These are phyloP conservation scores for Phrynosoma platyrhinos DNA, from an alignment of 2,113 vertebrate species.

Conservation along the genomic window DNA sequence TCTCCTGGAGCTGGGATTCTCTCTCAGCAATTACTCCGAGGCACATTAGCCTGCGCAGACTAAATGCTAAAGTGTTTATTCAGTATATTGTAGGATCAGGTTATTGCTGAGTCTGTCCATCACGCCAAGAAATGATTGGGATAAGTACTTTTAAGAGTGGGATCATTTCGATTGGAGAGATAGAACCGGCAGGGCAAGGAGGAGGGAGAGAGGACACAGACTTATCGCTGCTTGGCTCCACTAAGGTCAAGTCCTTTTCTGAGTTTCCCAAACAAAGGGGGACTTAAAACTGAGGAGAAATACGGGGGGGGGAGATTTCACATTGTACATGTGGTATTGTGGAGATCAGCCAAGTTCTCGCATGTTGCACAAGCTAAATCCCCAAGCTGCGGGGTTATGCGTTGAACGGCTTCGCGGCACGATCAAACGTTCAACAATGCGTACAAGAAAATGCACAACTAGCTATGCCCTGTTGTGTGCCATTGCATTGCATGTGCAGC, in stretches of 20 bases:
- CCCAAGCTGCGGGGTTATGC: too few species aligned
- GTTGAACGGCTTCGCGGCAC: too few species aligned
- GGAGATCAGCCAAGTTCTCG: too few species aligned
- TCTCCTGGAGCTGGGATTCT: conserved; percentile 67
- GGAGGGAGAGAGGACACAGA: not conserved
- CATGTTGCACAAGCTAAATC: too few species aligned
- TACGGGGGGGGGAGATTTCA: too few species aligned
- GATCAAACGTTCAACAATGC: too few species aligned
- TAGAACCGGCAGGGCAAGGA: conserved; percentile 38
- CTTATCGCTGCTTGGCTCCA: not conserved
- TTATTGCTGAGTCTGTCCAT: conserved; percentile 77
- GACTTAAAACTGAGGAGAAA: too few species aligned
- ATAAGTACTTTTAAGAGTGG: conserved; percentile 69
- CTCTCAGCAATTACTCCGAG: conserved; percentile 74
- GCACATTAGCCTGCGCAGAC: conserved; percentile 68
- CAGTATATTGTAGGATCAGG: conserved; percentile 71
- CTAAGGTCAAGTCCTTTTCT: conserved; percentile 34
- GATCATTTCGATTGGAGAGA: conserved; percentile 49
- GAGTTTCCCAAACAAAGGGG: conserved; percentile 10
- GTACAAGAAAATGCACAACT: too few species aligned
- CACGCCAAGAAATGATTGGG: conserved; percentile 68
- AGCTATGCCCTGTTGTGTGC: too few species aligned
- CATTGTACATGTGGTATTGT: too few species aligned
- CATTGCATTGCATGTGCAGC: too few species aligned
- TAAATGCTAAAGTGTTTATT: conserved; percentile 79